These are phyloP conservation scores for Oncorhynchus kisutch DNA, from an alignment of 2,113 vertebrate species.

Conservation along the genomic window DNA sequence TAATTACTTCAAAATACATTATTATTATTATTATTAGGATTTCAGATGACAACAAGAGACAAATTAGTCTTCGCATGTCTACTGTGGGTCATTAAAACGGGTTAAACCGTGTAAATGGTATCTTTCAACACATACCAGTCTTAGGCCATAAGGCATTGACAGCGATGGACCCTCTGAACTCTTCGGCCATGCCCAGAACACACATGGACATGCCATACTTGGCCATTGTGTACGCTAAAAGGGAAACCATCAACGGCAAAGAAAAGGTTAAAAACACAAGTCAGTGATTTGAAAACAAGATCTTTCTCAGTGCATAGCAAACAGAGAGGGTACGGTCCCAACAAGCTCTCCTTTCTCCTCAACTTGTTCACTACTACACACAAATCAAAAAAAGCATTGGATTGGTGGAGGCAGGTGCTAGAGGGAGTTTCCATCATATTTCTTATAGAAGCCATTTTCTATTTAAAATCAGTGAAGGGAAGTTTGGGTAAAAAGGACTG, in stretches of 20 bases:
- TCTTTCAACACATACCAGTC: slow-evolving; percentile 78
- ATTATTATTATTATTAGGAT: no score
- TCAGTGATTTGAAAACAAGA: no score
- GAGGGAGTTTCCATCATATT: no score
- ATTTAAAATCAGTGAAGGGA: no score
- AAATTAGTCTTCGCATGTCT: neutral
- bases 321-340: no score
- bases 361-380: no score
- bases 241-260: neutral
- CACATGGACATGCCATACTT: slow-evolving; percentile 99
- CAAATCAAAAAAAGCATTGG: no score
- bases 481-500: no score
- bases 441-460: no score
- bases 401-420: no score
- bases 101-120: neutral
- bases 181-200: slow-evolving; percentile 96
- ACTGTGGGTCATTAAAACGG: neutral
- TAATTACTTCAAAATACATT: neutral
- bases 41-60: neutral
- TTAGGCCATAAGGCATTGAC: slow-evolving; percentile 96
- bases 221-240: slow-evolving; percentile 92
- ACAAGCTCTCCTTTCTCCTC: neutral
- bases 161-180: slow-evolving; percentile 92
- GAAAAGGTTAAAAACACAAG: neutral
- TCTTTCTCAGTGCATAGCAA: no score